These are phyloP conservation scores for Gambusia holbrooki DNA, from an alignment of 2,113 vertebrate species.

Conservation along the genomic window DNA sequence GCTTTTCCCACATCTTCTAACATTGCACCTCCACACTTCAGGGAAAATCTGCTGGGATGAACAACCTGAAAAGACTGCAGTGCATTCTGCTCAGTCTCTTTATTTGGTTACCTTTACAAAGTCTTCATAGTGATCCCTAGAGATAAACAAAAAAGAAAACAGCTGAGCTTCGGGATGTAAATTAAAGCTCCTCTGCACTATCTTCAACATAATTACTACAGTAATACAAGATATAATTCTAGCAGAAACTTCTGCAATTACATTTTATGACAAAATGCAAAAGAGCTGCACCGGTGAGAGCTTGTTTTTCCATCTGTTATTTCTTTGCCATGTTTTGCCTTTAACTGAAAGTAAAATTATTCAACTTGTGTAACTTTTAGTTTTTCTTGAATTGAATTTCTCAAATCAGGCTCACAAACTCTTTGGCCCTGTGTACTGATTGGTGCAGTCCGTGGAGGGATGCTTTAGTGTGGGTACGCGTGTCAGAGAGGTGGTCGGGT, in stretches of 20 bases:
- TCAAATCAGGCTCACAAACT: too few species aligned
- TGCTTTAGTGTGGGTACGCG: too few species aligned
- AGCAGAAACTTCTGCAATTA: neutral
- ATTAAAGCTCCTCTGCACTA: neutral
- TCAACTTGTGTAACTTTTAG: too few species aligned
- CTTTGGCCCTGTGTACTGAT: too few species aligned
- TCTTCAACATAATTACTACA: neutral
- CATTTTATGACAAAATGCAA: too few species aligned
- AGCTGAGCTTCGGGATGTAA: neutral
- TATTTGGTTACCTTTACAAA: conserved; percentile 9
- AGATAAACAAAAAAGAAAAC: conserved; percentile 3
- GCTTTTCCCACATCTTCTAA: neutral
- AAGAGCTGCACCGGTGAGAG: too few species aligned
- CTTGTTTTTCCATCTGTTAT: too few species aligned
- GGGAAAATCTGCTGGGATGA: neutral
- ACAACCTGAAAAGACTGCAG: conserved; percentile 6
- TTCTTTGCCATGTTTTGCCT: too few species aligned
- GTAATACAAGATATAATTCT: neutral
- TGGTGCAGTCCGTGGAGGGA: too few species aligned
- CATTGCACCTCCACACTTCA: neutral
- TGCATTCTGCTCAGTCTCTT: neutral
- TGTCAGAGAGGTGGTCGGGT: too few species aligned
- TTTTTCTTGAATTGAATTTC: too few species aligned
- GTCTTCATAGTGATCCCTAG: conserved; percentile 5
- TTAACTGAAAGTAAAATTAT: too few species aligned